Evolutionary conservation across 1,140 invertebrate species (phyloP).

Genomic region (Drosophila biarmipes): DNA sequence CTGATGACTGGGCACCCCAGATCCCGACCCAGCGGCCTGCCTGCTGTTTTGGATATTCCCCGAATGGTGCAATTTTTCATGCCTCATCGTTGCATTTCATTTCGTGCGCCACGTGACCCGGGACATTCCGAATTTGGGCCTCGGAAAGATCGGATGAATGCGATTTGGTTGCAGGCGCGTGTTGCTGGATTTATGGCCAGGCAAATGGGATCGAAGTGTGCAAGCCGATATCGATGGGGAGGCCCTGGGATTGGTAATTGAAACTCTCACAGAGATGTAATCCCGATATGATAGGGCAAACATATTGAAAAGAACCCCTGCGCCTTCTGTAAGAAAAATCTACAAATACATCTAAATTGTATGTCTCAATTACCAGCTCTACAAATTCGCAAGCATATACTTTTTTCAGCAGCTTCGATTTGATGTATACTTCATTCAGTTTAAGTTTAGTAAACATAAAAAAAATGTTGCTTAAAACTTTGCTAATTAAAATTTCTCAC

Average conservation of each 20-base stretch:
- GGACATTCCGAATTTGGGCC: constrained; percentile 22
- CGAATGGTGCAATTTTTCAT: constrained; percentile 57
- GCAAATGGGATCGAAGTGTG: constrained; percentile 37
- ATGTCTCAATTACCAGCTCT: too few species aligned
- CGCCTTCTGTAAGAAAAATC: background rate
- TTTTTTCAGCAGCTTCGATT: too few species aligned
- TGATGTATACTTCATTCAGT: too few species aligned
- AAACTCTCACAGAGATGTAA: constrained; percentile 22
- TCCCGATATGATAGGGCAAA: background rate
- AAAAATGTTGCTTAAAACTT: too few species aligned
- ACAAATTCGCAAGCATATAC: too few species aligned
- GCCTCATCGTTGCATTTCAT: constrained; percentile 47
- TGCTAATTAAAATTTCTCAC: too few species aligned
- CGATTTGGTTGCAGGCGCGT: constrained; percentile 34
- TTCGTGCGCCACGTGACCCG: constrained; percentile 62
- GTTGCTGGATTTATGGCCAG: constrained; percentile 53
- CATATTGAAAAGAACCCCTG: background rate
- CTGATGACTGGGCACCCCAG: constrained; percentile 19
- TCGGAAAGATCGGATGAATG: constrained; percentile 23
- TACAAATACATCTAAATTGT: too few species aligned
- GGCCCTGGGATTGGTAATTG: constrained; percentile 18
- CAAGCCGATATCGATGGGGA: constrained; percentile 23
- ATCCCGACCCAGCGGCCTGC: constrained; percentile 27
- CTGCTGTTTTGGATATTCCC: constrained; percentile 5
- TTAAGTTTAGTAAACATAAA: too few species aligned